Evolutionary conservation across 2,797 vertebrate species (phyloP).

Genomic region (Thaleichthys pacificus): DNA sequence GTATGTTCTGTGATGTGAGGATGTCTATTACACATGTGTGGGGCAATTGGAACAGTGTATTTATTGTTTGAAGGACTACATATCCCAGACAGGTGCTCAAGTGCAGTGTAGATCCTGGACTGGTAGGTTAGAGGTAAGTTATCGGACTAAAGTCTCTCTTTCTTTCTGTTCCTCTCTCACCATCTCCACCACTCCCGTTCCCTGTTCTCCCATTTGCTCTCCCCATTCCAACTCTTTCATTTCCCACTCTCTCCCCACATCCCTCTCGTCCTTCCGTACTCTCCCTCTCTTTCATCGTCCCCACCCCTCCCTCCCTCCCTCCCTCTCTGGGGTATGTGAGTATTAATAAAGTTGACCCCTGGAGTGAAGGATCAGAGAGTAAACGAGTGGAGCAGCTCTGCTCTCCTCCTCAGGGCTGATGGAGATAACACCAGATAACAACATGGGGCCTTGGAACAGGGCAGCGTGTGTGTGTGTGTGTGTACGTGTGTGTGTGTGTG

Average conservation of each 20-base stretch:
- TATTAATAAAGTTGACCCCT: constrained; percentile 43
- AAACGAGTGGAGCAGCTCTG: constrained; percentile 30
- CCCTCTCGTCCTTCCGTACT: constrained; percentile 14
- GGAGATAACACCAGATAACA: constrained; percentile 52
- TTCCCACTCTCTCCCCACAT: neutral
- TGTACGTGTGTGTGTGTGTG: constrained; percentile 17
- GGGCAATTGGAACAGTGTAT: too few relatives aligned
- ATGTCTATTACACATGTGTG: too few relatives aligned
- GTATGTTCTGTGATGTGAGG: too few relatives aligned
- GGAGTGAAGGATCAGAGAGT: constrained; percentile 32
- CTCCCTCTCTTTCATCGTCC: neutral
- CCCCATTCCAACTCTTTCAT: neutral
- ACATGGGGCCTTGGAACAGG: constrained; percentile 25
- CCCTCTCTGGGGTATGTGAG: constrained; percentile 12
- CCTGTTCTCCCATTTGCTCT: neutral
- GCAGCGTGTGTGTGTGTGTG: constrained; percentile 19
- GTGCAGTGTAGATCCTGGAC: too few relatives aligned
- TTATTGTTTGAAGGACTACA: too few relatives aligned
- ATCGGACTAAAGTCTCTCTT: too few relatives aligned
- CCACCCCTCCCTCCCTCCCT: neutral
- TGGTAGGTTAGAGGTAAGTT: too few relatives aligned
- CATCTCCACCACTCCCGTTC: neutral
- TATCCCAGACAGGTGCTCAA: too few relatives aligned
- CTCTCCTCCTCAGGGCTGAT: constrained; percentile 50
- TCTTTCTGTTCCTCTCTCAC: neutral